Conservation (phyloP, 2,888 invertebrate species). For the Campaea margaritaria region DNA sequence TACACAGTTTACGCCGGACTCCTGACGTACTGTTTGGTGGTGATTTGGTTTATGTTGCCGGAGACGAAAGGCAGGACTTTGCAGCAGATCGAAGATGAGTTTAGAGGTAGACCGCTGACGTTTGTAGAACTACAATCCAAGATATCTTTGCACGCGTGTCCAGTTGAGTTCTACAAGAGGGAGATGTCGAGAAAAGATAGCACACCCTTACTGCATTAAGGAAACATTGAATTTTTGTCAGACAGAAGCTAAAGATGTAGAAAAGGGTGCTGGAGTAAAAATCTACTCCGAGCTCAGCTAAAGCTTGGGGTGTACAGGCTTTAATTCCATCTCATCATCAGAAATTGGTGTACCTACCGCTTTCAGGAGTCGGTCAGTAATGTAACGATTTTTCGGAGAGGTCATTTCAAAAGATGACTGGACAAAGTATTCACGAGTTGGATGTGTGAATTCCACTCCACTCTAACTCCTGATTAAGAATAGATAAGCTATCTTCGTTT, state of each 20-base stretch:
- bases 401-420: too few relatives aligned
- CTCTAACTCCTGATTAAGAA: constrained; percentile 7
- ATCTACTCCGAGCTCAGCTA: too few relatives aligned
- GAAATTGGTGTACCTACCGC: too few relatives aligned
- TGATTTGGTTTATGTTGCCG: constrained; percentile 85
- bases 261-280: background rate
- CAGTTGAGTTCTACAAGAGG: constrained; percentile 56
- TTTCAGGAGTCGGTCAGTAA: too few relatives aligned
- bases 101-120: constrained; percentile 64
- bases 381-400: too few relatives aligned
- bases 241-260: background rate
- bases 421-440: constrained; percentile 11
- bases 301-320: too few relatives aligned
- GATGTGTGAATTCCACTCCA: constrained; percentile 18
- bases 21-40: constrained; percentile 78
- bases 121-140: constrained; percentile 57
- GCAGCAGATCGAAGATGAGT: constrained; percentile 86
- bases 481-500: constrained; percentile 26
- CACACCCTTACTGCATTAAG: constrained; percentile 51
- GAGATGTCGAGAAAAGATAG: constrained; percentile 59
- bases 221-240: background rate
- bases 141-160: constrained; percentile 58
- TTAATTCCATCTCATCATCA: too few relatives aligned
- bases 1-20: constrained; percentile 84
- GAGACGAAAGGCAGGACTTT: constrained; percentile 88